These are phyloP conservation scores for Cephalotes varians DNA, from an alignment of 2,888 invertebrate genomes.

Conservation along the genomic window DNA sequence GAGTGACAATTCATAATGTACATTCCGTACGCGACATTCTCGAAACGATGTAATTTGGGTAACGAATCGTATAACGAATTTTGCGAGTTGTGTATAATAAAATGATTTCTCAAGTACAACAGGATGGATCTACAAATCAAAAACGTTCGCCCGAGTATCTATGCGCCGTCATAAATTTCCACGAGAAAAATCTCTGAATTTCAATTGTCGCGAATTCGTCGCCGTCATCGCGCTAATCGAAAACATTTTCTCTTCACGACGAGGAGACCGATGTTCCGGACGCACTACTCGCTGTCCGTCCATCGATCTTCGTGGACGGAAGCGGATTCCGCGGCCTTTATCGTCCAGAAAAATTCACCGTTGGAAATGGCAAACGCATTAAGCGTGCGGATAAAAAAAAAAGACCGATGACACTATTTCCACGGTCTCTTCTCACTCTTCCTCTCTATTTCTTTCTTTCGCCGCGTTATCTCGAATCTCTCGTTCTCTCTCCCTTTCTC, in stretches of 20 bases:
- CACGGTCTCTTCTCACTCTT: neutral
- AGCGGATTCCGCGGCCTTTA: conserved; percentile 48
- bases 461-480: neutral
- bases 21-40: neutral
- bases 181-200: neutral
- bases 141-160: neutral
- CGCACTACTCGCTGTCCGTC: conserved; percentile 6
- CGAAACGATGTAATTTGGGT: neutral
- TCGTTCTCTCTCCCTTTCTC: neutral
- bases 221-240: conserved; percentile 41
- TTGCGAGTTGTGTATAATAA: neutral
- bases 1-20: neutral
- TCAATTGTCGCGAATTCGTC: conserved; percentile 43
- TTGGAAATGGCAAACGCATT: conserved; percentile 45
- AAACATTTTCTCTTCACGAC: conserved; percentile 31
- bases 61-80: neutral
- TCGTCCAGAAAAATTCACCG: conserved; percentile 53
- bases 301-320: conserved; percentile 48
- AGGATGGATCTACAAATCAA: neutral
- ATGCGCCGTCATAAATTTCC: conserved; percentile 2
- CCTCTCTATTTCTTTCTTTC: neutral
- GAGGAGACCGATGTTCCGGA: conserved; percentile 35
- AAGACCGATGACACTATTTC: conserved; percentile 54
- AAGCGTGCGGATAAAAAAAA: conserved; percentile 54
- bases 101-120: neutral